Percentiles rank a stretch among this genome's conserved stretches.
Evolutionary conservation across 2,888 invertebrate genomes (phyloP).

Genomic region (Copidosoma aretas): DNA sequence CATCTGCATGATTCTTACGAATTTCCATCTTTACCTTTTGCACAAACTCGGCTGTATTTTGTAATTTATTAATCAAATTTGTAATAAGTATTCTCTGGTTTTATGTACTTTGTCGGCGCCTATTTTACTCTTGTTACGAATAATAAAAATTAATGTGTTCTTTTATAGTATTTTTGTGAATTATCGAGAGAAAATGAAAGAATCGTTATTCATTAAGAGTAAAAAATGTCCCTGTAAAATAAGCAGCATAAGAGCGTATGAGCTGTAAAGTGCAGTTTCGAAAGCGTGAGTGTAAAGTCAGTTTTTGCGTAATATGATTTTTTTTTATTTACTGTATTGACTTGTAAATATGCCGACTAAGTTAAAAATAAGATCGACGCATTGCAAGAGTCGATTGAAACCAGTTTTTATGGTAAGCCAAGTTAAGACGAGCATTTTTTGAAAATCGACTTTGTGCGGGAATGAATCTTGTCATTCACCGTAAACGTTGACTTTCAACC

Average conservation of each 20-base stretch:
- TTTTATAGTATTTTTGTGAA: conserved; percentile 15
- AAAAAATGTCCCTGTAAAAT: conserved; percentile 36
- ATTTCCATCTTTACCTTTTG: conserved; percentile 22
- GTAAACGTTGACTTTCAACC: conserved; percentile 34
- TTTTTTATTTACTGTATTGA: conserved; percentile 35
- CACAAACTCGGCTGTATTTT: conserved; percentile 24
- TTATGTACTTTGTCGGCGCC: neutral
- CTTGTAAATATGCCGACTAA: conserved; percentile 41
- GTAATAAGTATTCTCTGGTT: conserved; percentile 2
- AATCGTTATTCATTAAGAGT: conserved; percentile 25
- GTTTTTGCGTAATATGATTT: conserved; percentile 35
- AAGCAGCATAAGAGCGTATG: conserved; percentile 26
- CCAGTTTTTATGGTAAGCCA: conserved; percentile 41
- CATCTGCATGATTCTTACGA: conserved; percentile 21
- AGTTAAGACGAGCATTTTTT: conserved; percentile 32
- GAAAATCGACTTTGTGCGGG: conserved; percentile 29
- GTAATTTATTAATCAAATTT: conserved; percentile 23
- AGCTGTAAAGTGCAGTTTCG: conserved; percentile 25
- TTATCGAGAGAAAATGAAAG: conserved; percentile 27
- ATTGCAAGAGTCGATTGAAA: conserved; percentile 32
- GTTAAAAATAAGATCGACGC: conserved; percentile 23
- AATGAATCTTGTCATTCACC: conserved; percentile 2
- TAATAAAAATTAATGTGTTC: conserved; percentile 12
- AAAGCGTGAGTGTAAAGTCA: conserved; percentile 30
- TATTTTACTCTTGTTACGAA: conserved; percentile 31